phyloP scores from a whole-genome alignment of 1,140 invertebrate genomes.

The Phortica variegata region DNA sequence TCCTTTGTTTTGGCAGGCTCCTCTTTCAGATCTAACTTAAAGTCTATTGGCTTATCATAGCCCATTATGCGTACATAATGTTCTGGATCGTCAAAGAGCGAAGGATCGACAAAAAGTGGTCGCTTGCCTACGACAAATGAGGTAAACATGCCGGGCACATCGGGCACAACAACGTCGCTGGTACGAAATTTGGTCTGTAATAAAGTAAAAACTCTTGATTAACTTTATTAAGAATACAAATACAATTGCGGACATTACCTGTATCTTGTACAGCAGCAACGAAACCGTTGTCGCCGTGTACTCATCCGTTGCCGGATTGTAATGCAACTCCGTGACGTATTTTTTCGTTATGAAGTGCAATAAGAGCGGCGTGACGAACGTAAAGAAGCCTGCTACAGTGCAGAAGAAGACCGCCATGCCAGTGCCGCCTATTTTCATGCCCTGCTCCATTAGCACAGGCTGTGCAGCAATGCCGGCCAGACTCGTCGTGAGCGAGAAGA shows the following conservation, averaged over 20 bases:
- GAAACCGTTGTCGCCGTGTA: conserved; percentile 72
- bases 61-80: conserved; percentile 86
- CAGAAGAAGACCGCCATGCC: conserved; percentile 63
- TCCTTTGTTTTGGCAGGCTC: conserved; percentile 18
- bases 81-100: conserved; percentile 66
- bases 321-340: conserved; percentile 78
- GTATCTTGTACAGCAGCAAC: conserved; percentile 65
- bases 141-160: conserved; percentile 80
- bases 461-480: conserved; percentile 68
- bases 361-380: conserved; percentile 78
- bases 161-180: conserved; percentile 75
- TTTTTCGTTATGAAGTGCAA: conserved; percentile 81
- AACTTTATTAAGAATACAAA: background rate
- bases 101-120: conserved; percentile 75
- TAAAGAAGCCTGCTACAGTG: conserved; percentile 73
- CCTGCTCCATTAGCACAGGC: conserved; percentile 69
- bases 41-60: conserved; percentile 86
- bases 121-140: conserved; percentile 69
- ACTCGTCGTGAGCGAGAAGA: conserved; percentile 79
- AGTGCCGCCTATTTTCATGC: conserved; percentile 60
- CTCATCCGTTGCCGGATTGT: conserved; percentile 64
- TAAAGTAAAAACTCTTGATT: background rate
- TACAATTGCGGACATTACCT: conserved; percentile 58
- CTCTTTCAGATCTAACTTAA: conserved; percentile 60
- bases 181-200: conserved; percentile 70